Evolutionary conservation across 2,888 invertebrate species (phyloP).

Genomic region (Drosophila paranaensis): DNA sequence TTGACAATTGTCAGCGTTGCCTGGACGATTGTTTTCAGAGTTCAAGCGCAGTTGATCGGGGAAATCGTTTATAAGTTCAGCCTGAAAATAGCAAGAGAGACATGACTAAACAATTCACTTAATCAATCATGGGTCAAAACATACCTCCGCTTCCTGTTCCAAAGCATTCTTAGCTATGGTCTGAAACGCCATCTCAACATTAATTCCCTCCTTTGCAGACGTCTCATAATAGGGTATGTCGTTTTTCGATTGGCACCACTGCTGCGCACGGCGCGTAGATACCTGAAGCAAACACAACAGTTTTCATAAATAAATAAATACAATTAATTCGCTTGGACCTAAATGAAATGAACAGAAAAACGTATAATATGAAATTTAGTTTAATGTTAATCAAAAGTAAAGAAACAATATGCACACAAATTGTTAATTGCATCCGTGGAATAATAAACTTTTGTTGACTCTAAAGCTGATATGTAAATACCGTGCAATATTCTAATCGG

Average conservation of each 20-base stretch:
- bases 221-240: slow-evolving; percentile 99
- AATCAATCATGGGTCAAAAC: neutral
- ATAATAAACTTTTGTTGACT: too few species aligned
- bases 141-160: slow-evolving; percentile 94
- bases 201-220: slow-evolving; percentile 99
- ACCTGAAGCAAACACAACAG: slow-evolving; percentile 85
- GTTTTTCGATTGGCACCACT: slow-evolving; percentile 99
- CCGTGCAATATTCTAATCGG: too few species aligned
- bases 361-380: neutral
- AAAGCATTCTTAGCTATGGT: slow-evolving; percentile 99
- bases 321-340: neutral
- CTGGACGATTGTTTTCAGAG: slow-evolving; percentile 89
- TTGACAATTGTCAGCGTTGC: slow-evolving; percentile 91
- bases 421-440: too few species aligned
- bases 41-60: slow-evolving; percentile 97
- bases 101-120: neutral
- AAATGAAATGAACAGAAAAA: neutral
- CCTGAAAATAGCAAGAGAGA: slow-evolving; percentile 83
- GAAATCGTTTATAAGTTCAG: slow-evolving; percentile 98
- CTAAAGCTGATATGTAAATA: too few species aligned
- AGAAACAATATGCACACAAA: too few species aligned
- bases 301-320: neutral
- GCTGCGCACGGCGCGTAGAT: slow-evolving; percentile 95
- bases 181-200: slow-evolving; percentile 99
- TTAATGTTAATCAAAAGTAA: neutral